Base-by-base conservation (phyloP, 2,797 vertebrate species). In the Myripristis jacobus region DNA sequence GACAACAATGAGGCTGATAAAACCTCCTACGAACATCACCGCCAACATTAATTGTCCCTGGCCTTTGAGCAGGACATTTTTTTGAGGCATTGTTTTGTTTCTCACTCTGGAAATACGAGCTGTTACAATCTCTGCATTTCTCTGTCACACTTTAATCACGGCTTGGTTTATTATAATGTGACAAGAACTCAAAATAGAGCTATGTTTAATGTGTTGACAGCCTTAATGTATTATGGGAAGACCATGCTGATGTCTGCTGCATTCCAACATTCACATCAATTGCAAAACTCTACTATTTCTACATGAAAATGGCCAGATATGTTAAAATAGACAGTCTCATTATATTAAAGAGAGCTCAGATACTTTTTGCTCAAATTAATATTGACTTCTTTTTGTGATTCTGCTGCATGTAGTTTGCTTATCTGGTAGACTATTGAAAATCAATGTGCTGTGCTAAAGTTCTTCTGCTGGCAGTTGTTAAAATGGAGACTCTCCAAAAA, bases 351-450 rank as follows among this genome's bases (percentile, higher is more conserved):
- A 60, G 1, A 63, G 58, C 65, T 25, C n/a, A 66, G 44, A 29
- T 36, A 1, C 4, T 3, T 60, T 36, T 56, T 29, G n/a, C 24
- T 48, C 16, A 16, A 46, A 53, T 62, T 62, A 60, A 50, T 59
- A 61, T 71, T 51, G n/a, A 29, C 38, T 15, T 55, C 54, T 13
- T 61, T 36, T 56, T 11, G 53, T 51, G 9, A 10, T 57, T 62
- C 21, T 8, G 2, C 36, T 44, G 27, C 3, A 1, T 63, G 59
- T 53, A 6, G 34, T 55, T 68, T 41, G 22, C 70, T 52, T 13
- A 61, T 6, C 66, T 64, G 25, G 15, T 25, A 38, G 8, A 55
- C 15, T 57, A 76, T 18, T 59, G 58, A 66, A 78, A 90, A 77
- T 77, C 69, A 50, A 74, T 66, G 38, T 46, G 15, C 15, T 18